Conservation (phyloP, 2,797 vertebrate species). For the Peromyscus aztecus region DNA sequence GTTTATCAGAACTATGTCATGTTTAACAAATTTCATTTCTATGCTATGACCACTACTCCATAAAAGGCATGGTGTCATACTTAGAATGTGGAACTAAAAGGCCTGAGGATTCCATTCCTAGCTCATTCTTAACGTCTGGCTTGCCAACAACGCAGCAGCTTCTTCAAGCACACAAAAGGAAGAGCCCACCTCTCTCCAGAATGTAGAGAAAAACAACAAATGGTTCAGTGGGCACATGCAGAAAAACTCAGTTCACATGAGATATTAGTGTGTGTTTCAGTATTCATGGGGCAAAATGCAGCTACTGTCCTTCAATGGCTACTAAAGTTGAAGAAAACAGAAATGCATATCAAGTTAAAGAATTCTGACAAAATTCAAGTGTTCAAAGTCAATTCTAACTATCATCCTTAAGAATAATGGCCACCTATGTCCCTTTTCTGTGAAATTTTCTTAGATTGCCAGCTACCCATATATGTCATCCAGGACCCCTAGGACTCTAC, state of each 20-base stretch:
- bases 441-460: neutral
- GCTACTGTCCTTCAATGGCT: neutral
- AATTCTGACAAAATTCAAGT: constrained; percentile 40
- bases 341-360: constrained; percentile 5
- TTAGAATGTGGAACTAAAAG: constrained; percentile 75
- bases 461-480: neutral
- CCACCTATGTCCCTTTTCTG: neutral
- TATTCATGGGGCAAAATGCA: neutral
- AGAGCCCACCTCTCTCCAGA: constrained; percentile 24
- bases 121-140: constrained; percentile 75
- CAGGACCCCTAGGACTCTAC: neutral
- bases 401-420: neutral
- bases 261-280: neutral
- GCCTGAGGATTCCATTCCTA: constrained; percentile 74
- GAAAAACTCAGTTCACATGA: neutral
- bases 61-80: constrained; percentile 82
- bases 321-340: constrained; percentile 27
- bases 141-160: constrained; percentile 54
- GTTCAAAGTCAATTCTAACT: constrained; percentile 36
- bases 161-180: constrained; percentile 56
- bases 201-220: neutral
- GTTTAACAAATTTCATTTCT: constrained; percentile 79
- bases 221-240: neutral
- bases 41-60: constrained; percentile 75
- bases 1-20: constrained; percentile 77